These are phyloP conservation scores for Camponotus floridanus DNA, from an alignment of 1,140 invertebrate genomes.

Conservation along the genomic window DNA sequence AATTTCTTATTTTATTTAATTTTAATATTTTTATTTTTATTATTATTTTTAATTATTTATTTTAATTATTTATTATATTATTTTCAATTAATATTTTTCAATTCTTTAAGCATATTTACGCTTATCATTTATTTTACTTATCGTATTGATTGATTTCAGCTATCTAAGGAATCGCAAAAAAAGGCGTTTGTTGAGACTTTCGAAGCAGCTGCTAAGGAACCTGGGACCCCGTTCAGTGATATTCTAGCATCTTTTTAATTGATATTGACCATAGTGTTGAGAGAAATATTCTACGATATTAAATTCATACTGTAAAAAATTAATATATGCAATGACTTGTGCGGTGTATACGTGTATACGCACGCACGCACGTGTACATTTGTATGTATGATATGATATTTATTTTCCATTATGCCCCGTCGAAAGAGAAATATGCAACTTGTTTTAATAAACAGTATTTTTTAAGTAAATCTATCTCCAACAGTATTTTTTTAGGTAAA, in stretches of 20 bases:
- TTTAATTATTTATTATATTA: too few relatives aligned
- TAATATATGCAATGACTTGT: constrained; percentile 62
- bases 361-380: constrained; percentile 70
- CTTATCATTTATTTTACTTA: background rate
- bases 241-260: constrained; percentile 84
- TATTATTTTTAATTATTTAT: too few relatives aligned
- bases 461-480: constrained; percentile 55
- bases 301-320: constrained; percentile 55
- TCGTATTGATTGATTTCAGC: constrained; percentile 65
- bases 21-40: too few relatives aligned
- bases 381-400: constrained; percentile 75
- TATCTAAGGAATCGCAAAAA: constrained; percentile 84
- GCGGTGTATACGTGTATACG: background rate
- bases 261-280: constrained; percentile 31
- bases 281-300: constrained; percentile 27
- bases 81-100: background rate
- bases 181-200: constrained; percentile 86
- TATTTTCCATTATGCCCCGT: constrained; percentile 71
- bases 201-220: constrained; percentile 84
- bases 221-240: constrained; percentile 85
- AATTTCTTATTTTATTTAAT: too few relatives aligned
- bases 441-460: constrained; percentile 75
- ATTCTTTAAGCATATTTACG: background rate
- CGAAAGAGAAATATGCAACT: constrained; percentile 54
- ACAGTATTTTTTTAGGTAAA: constrained; percentile 72